Percentiles rank a stretch among this genome's conserved stretches.
Evolutionary conservation across 2,113 vertebrate species (phyloP).

Genomic region (Prunella fulvescens): DNA sequence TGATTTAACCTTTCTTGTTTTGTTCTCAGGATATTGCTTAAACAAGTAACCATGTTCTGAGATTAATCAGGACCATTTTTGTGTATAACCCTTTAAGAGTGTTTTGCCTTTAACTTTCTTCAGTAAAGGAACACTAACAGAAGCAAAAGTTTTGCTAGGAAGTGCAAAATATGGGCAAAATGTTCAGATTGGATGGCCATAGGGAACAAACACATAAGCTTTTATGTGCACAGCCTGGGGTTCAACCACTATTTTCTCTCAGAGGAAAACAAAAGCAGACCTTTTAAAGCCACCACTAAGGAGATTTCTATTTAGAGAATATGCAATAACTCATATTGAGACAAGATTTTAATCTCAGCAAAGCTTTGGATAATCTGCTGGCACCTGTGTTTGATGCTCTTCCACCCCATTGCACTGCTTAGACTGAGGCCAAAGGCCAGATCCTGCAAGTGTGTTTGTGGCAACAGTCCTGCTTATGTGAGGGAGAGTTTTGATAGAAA

Average conservation of each 20-base stretch:
- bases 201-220: neutral
- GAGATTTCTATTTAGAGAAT: constrained; percentile 64
- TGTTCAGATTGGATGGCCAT: neutral
- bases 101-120: neutral
- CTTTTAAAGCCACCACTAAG: constrained; percentile 55
- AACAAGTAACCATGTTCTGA: neutral
- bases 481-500: neutral
- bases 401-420: constrained; percentile 17
- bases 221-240: neutral
- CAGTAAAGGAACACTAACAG: neutral
- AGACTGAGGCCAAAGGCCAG: neutral
- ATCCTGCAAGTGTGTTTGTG: neutral
- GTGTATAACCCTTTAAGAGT: neutral
- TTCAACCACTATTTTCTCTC: neutral
- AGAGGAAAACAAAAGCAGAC: constrained; percentile 26
- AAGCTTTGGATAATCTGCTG: constrained; percentile 64
- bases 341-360: constrained; percentile 68
- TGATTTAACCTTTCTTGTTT: constrained; percentile 39
- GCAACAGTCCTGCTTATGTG: neutral
- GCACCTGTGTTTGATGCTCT: constrained; percentile 58
- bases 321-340: constrained; percentile 65
- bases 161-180: neutral
- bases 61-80: neutral
- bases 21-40: constrained; percentile 11
- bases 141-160: neutral